Percentiles rank a stretch among this genome's conserved stretches.
Conservation (phyloP, 2,113 vertebrate genomes). For the Puntigrus tetrazona region DNA sequence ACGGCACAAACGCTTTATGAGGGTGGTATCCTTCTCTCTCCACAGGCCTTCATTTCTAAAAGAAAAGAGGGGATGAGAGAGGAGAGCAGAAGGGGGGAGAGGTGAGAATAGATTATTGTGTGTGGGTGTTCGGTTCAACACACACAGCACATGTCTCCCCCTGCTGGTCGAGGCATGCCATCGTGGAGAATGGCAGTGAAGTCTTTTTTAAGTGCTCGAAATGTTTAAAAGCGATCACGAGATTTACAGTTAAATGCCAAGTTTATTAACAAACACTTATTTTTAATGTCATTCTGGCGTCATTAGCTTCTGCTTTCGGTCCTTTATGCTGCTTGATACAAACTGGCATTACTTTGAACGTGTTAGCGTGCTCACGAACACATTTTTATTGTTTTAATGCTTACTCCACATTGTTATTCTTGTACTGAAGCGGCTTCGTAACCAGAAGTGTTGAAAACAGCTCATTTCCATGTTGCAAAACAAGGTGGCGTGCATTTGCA, state of each 20-base stretch:
- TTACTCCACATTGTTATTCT: background rate
- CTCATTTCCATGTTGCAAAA: background rate
- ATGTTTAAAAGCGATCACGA: background rate
- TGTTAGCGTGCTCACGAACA: background rate
- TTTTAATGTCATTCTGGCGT: background rate
- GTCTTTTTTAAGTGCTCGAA: no score
- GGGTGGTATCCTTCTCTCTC: conserved; percentile 45
- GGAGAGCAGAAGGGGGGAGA: background rate
- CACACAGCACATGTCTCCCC: conserved; percentile 54
- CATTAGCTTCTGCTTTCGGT: background rate
- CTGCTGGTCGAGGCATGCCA: conserved; percentile 36
- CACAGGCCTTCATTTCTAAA: conserved; percentile 34
- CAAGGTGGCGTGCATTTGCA: background rate
- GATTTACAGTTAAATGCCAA: background rate
- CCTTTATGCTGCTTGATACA: background rate
- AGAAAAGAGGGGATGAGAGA: conserved; percentile 19
- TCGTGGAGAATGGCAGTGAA: background rate
- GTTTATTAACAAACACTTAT: background rate
- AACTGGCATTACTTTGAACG: background rate
- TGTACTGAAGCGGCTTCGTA: background rate
- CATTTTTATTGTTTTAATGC: background rate
- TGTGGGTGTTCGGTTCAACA: background rate
- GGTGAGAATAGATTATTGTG: background rate
- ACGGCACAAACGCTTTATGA: conserved; percentile 36
- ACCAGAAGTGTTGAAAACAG: background rate